phyloP scores from a whole-genome alignment of 2,797 vertebrate genomes.

The Jordanella pulchra region DNA sequence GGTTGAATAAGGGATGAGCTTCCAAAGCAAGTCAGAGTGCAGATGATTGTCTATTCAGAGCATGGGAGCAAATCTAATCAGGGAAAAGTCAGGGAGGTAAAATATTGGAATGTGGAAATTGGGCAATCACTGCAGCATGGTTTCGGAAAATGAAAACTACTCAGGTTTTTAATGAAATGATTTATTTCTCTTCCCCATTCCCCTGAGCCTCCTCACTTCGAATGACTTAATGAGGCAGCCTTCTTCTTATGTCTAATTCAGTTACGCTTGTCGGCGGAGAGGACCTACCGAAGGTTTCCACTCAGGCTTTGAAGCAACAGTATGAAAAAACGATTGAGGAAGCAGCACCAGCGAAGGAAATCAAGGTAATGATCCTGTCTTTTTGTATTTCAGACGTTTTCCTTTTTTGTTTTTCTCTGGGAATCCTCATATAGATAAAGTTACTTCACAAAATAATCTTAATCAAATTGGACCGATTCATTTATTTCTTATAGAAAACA shows the following conservation, averaged over 20 bases:
- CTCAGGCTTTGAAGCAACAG: conserved; percentile 92
- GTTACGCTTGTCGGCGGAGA: conserved; percentile 84
- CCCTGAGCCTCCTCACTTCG: conserved; percentile 57
- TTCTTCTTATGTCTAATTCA: conserved; percentile 76
- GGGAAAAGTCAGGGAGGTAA: conserved; percentile 64
- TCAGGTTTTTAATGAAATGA: conserved; percentile 74
- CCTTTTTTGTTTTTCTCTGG: conserved; percentile 27
- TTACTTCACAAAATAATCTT: conserved; percentile 48
- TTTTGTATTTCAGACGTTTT: conserved; percentile 56
- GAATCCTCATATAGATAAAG: conserved; percentile 30
- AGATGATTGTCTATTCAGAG: conserved; percentile 63
- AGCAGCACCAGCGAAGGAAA: conserved; percentile 84
- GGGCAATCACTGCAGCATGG: conserved; percentile 69
- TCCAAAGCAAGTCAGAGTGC: conserved; percentile 53
- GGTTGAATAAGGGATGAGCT: conserved; percentile 66
- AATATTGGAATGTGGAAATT: conserved; percentile 73
- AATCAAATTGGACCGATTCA: conserved; percentile 47
- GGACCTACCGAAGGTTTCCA: conserved; percentile 88
- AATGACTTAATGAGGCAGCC: conserved; percentile 74
- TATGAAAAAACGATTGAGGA: conserved; percentile 89
- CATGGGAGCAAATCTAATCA: conserved; percentile 72
- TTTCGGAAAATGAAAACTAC: conserved; percentile 75
- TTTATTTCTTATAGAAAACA: conserved; percentile 24
- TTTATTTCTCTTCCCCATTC: conserved; percentile 68
- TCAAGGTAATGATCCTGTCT: conserved; percentile 86